phyloP scores from a whole-genome alignment of 1,140 invertebrate species.

The Onthophagus taurus region DNA sequence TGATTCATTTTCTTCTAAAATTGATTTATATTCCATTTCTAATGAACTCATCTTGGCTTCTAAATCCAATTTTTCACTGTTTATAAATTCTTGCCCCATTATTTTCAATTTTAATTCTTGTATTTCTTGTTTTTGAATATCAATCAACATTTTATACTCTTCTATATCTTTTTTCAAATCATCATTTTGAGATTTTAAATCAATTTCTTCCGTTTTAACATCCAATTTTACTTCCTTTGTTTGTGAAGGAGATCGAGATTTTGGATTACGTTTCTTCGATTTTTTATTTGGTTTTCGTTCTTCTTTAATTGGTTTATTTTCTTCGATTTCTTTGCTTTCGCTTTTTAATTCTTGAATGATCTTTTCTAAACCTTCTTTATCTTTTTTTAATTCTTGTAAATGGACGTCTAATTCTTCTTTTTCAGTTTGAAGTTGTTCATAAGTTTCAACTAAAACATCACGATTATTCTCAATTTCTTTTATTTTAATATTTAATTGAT shows the following conservation, averaged over 20 bases:
- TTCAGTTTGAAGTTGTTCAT: conserved; percentile 37
- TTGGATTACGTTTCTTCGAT: too few species aligned
- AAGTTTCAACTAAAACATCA: conserved; percentile 38
- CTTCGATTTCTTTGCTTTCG: conserved; percentile 40
- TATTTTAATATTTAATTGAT: conserved; percentile 42
- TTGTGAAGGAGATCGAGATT: too few species aligned
- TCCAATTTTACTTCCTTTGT: too few species aligned
- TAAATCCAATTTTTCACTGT: conserved; percentile 6
- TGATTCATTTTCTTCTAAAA: conserved; percentile 23
- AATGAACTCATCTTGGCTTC: conserved; percentile 9
- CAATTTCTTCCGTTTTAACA: conserved; percentile 40
- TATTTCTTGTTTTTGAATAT: conserved; percentile 39
- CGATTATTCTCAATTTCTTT: conserved; percentile 49
- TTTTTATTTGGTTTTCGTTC: conserved; percentile 15
- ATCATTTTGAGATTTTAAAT: too few species aligned
- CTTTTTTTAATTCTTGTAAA: conserved; percentile 26
- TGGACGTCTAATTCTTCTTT: conserved; percentile 31
- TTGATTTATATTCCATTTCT: conserved; percentile 20
- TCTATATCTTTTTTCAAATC: conserved; percentile 43
- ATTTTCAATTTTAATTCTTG: conserved; percentile 37
- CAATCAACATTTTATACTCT: conserved; percentile 39
- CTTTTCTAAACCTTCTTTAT: conserved; percentile 23
- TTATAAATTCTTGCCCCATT: conserved; percentile 33
- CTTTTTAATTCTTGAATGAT: conserved; percentile 19
- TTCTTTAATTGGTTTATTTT: conserved; percentile 16